Evolutionary conservation across 1,140 invertebrate species (phyloP), one percentile per base, ranked within the genome.

Genomic region (Apis laboriosa): DNA sequence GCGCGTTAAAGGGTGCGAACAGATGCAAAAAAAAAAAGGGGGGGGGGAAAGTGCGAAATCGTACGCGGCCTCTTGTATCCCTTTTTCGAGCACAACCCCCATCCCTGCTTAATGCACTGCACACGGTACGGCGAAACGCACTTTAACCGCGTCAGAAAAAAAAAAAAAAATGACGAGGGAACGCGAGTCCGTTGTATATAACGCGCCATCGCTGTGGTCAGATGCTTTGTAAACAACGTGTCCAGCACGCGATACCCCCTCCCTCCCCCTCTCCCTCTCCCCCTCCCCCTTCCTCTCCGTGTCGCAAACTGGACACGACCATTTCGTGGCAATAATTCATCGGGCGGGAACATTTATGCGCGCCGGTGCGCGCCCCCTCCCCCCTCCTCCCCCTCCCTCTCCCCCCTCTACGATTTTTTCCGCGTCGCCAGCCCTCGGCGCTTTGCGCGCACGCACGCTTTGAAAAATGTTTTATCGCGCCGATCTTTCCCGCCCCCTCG

Each of bases 291-390:
- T n/a, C n/a, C n/a, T n/a, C 34, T 60, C 9, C 63, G 24, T 56
- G 60, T 73, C 73, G 70, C 80, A 80, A 81, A 87, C 84, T 75
- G 84, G 86, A 84, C 75, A 84, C 84, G 87, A 72, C 80, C 87
- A 89, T 91, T 91, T 88, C 87, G 83, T 78, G 86, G 88, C 89
- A 88, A 93, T 93, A 91, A 93, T 92, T 93, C 92, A 92, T 93
- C 89, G 85, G 24, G 67, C 84, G 72, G 77, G 86, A 83, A 88
- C 84, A 86, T 77, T 88, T 85, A 89, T 81, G 77, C 64, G 72
- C 83, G 77, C 55, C 24, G 70, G 55, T 85, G 72, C 61, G 21
- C 60, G 24, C 19, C 61, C 17, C 24, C 56, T 34, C 79, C 28
- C 1, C 17, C 24, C 63, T 43, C 24, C 17, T 56, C 55, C 55